Conservation (phyloP, 2,797 vertebrate genomes). For the Phalloptychus januarius region DNA sequence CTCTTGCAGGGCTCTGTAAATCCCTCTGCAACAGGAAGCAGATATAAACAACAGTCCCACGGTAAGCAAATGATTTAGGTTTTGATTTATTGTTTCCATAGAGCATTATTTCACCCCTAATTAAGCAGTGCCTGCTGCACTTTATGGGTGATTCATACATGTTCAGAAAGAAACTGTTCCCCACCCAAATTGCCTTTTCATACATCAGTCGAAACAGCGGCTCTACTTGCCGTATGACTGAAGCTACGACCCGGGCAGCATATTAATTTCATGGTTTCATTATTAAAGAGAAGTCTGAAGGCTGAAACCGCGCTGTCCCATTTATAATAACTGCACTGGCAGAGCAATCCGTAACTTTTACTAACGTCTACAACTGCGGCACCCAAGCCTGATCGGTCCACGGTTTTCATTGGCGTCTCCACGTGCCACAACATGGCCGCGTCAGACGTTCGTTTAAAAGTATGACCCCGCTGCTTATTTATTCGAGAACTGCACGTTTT, state of each 20-base stretch:
- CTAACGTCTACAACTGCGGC: neutral
- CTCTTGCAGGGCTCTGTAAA: neutral
- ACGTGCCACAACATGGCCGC: neutral
- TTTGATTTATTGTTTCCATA: constrained; percentile 4
- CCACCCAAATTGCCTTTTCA: neutral
- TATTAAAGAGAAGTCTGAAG: constrained; percentile 2
- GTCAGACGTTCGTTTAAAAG: constrained; percentile 12
- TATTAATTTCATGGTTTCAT: constrained; percentile 4
- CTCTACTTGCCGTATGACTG: neutral
- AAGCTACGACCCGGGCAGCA: neutral
- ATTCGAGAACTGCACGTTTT: constrained; percentile 1
- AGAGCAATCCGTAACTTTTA: neutral
- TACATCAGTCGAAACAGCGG: neutral
- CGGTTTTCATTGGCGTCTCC: neutral
- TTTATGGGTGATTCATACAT: constrained; percentile 1
- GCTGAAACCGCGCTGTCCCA: neutral
- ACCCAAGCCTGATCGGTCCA: constrained; percentile 4
- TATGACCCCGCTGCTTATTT: neutral
- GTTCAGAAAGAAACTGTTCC: constrained; percentile 2
- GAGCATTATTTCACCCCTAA: neutral
- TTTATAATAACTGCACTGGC: neutral
- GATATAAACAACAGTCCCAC: neutral
- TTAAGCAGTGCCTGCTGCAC: neutral
- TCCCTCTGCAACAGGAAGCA: neutral
- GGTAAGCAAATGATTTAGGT: neutral